Evolutionary conservation across 1,140 invertebrate genomes (phyloP), one percentile per base, ranked within the genome.

Genomic region (Phenacoccus solenopsis): DNA sequence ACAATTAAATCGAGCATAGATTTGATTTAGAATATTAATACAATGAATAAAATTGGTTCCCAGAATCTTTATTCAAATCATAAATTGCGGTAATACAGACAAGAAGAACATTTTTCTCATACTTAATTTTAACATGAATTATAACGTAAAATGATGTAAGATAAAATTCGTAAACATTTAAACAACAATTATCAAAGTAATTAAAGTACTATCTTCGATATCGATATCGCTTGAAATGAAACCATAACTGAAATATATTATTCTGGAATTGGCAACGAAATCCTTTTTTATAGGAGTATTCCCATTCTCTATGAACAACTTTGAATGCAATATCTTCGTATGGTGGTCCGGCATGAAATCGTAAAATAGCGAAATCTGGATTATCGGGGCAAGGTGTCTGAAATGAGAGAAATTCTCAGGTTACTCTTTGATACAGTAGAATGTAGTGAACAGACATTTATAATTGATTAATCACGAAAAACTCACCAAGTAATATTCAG

Each of bases 251-350:
- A 78, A 99, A 98, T 74, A 99, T 98, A 77, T 98, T 98, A 79
- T 99, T 98, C 76, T 98, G 94, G 81, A 99, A 99, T 79, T 99
- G 96, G 80, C 96, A 98, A 64, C 95, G 84, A 80, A 98, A 99
- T 28, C 97, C 97, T 71, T 94, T 83, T 80, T 98, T 98, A 78
- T 98, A 97, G 0, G 95, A 98, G 80, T 96, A 97, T 80, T 99
- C 97, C 97, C 97, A 99, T 82, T 99, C 97, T 71, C 96, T 84
- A 79, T 96, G 98, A 0, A 99, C 96, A 72, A 99, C 98, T 81
- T 99, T 99, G 80, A 99, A 99, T 0, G 96, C 97, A 75, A 99
- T 98, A 78, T 99, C 96, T 82, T 99, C 97, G 79, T 99, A 99
- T 0, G 98, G 97, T 22, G 97, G 96, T 0, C 98, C 97, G 38